Conservation (phyloP, 2,888 invertebrate genomes). For the Agrochola litura region DNA sequence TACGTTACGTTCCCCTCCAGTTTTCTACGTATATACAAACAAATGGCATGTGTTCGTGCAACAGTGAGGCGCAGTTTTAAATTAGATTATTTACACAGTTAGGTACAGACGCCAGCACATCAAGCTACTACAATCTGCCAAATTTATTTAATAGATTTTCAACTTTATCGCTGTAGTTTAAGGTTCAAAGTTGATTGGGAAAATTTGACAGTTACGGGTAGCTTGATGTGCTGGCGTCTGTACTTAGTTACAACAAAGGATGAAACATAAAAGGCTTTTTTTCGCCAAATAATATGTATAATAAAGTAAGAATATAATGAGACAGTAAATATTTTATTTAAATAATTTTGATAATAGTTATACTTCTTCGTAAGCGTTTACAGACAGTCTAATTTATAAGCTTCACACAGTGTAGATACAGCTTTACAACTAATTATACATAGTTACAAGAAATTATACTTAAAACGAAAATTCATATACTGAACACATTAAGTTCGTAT, state of each 20-base stretch:
- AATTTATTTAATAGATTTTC: too few relatives aligned
- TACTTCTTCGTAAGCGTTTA: constrained; percentile 18
- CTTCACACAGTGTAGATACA: constrained; percentile 45
- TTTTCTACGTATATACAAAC: not conserved
- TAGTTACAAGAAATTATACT: constrained; percentile 49
- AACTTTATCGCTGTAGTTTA: too few relatives aligned
- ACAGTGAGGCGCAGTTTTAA: not conserved
- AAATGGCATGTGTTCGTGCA: not conserved
- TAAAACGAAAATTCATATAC: constrained; percentile 64
- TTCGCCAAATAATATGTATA: not conserved
- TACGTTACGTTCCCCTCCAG: not conserved
- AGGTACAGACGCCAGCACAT: not conserved
- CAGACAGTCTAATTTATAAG: constrained; percentile 36
- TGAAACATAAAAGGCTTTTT: not conserved
- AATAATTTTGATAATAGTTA: constrained; percentile 11
- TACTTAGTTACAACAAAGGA: not conserved
- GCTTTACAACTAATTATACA: constrained; percentile 43
- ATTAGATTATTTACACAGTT: not conserved
- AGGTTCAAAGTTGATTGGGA: too few relatives aligned
- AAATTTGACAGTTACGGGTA: too few relatives aligned
- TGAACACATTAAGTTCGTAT: constrained; percentile 82
- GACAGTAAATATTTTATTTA: not conserved
- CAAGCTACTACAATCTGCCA: too few relatives aligned
- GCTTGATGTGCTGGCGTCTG: too few relatives aligned
- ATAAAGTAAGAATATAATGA: not conserved